Base-by-base conservation (phyloP, 2,797 vertebrate genomes). In the Oceanodroma leucorhoa region DNA sequence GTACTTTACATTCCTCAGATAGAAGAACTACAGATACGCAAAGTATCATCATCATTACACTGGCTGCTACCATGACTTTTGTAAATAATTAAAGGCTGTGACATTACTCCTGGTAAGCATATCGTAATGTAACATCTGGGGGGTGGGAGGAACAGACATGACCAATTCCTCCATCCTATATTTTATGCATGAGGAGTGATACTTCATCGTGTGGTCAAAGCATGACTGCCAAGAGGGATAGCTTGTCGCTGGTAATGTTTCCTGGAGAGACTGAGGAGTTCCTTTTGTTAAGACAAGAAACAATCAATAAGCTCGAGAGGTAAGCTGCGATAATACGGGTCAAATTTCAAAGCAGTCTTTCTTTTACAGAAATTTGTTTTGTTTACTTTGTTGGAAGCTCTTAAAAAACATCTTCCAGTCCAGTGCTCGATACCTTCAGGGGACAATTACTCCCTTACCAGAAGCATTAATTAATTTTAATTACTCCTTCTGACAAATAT, bases 391-490 rank as follows among this genome's bases (percentile, higher is more conserved):
- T 57, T 88, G 43, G 72, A 87, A 91, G 57, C 43, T 78, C 64
- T 78, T 53, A 62, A 77, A 84, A 90, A 82, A 89, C 43, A 67
- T 19, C 82, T 93, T 95, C 83, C 78, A 90, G 67, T 32, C 73
- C 77, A 78, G 19, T 54, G 81, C 64, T 87, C 11, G 3, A 21
- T 67, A 84, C 76, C 84, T 95, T 86, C 73, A 93, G 73, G 83
- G 90, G 57, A 95, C 89, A 89, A 87, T 95, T 95, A 86, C 38
- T 79, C 40, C 60, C 64, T 67, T 82, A 73, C 45, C 78, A 95
- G 71, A 83, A 94, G 82, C 43, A 78, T 61, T 90, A 85, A 92
- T 92, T 93, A 88, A 91, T 89, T 93, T 96, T 93, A 92, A 89
- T 94, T 87, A 88, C 34, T 60, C 41, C 51, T 87, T 69, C 93